Conservation (phyloP, 2,113 vertebrate genomes). For the Falco punctatus region DNA sequence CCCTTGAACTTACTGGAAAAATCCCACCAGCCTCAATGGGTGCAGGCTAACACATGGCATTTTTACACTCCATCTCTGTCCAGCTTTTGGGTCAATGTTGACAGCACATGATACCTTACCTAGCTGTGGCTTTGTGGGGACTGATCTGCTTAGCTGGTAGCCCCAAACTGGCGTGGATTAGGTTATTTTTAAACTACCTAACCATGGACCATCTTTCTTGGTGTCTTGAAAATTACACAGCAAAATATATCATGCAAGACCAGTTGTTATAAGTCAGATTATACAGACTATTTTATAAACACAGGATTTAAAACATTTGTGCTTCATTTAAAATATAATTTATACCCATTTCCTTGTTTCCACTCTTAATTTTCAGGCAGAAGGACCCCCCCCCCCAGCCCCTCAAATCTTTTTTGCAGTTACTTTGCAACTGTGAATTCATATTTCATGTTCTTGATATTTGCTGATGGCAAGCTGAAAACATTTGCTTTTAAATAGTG, state of each 20-base stretch:
- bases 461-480: conserved; percentile 46
- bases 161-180: not conserved
- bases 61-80: not conserved
- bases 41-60: not conserved
- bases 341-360: conserved; percentile 31
- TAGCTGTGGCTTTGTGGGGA: not conserved
- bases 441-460: conserved; percentile 35
- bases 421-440: not conserved
- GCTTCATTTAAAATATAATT: conserved; percentile 16
- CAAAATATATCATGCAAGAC: not conserved
- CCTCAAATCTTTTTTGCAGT: not conserved
- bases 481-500: not conserved
- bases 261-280: not conserved
- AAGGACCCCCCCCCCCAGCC: not conserved
- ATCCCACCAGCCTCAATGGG: not conserved
- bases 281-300: not conserved
- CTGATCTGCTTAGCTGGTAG: not conserved
- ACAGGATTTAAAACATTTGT: not conserved
- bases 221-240: not conserved
- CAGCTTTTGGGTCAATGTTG: accelerated
- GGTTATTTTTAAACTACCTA: not conserved
- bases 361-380: not conserved
- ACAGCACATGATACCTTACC: accelerated
- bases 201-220: not conserved
- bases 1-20: not conserved